These are phyloP conservation scores for Mamestra configurata DNA, from an alignment of 1,140 invertebrate genomes.

Conservation along the genomic window DNA sequence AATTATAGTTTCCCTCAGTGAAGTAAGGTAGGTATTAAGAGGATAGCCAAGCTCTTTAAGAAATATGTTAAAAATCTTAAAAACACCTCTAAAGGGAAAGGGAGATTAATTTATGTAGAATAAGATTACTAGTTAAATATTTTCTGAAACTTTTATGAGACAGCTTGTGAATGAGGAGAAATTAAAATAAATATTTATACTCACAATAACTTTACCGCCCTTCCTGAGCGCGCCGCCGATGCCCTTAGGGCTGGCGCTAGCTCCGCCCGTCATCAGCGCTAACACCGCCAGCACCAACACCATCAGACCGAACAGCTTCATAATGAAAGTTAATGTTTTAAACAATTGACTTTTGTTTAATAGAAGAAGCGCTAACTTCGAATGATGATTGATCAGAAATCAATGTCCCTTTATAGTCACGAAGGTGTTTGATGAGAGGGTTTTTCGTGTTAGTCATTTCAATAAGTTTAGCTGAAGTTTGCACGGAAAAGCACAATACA, in stretches of 20 bases:
- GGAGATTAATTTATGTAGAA: no score
- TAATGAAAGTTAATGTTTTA: slow-evolving; percentile 14
- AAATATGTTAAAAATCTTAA: no score
- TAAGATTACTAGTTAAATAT: no score
- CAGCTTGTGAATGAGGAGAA: no score
- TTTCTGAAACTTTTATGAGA: no score
- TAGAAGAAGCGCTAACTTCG: background rate
- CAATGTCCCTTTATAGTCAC: slow-evolving; percentile 3
- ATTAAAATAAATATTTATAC: no score
- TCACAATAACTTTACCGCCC: slow-evolving; percentile 53
- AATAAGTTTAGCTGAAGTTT: background rate
- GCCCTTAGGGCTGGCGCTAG: slow-evolving; percentile 49
- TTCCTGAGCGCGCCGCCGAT: slow-evolving; percentile 43
- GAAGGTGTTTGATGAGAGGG: background rate
- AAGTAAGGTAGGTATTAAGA: no score
- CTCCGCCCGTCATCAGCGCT: slow-evolving; percentile 51
- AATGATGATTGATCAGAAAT: background rate
- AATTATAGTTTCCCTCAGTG: no score
- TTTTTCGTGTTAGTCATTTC: slow-evolving; percentile 3
- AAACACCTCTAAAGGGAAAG: no score
- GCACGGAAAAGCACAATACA: background rate
- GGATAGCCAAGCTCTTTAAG: no score
- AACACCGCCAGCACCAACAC: no score
- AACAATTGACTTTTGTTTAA: background rate
- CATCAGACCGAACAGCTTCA: slow-evolving; percentile 59